Percentiles rank a stretch among this genome's conserved stretches.
Conservation (phyloP, 2,888 invertebrate genomes). For the Hypselothyrea guttata region DNA sequence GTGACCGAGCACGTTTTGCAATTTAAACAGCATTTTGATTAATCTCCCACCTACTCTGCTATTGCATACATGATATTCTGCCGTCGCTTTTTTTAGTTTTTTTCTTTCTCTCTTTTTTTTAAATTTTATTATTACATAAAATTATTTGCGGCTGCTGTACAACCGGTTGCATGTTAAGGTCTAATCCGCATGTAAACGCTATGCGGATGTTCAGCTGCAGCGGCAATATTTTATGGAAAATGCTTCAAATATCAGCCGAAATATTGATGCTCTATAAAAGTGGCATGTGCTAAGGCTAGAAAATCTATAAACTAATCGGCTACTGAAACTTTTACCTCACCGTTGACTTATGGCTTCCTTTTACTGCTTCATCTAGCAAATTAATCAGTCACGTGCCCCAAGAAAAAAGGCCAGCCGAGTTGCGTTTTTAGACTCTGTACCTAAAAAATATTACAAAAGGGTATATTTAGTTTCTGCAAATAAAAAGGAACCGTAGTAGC, state of each 20-base stretch:
- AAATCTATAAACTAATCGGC: too few relatives aligned
- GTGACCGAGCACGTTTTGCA: constrained; percentile 69
- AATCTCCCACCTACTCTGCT: constrained; percentile 61
- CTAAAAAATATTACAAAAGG: too few relatives aligned
- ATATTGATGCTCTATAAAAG: constrained; percentile 3
- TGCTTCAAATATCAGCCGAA: constrained; percentile 10
- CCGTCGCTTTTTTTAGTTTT: neutral
- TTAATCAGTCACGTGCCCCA: constrained; percentile 34
- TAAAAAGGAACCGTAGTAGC: too few relatives aligned
- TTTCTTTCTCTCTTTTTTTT: neutral
- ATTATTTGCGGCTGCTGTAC: constrained; percentile 19
- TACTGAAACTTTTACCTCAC: neutral
- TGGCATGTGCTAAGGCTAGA: too few relatives aligned
- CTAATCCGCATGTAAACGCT: constrained; percentile 12
- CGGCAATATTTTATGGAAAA: constrained; percentile 4
- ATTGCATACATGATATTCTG: constrained; percentile 5
- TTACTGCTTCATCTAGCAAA: constrained; percentile 24
- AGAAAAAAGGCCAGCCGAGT: neutral
- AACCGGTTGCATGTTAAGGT: constrained; percentile 46
- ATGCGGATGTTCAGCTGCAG: constrained; percentile 13
- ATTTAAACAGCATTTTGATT: constrained; percentile 66
- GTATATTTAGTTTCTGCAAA: too few relatives aligned
- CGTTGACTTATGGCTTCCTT: constrained; percentile 4
- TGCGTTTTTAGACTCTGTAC: neutral
- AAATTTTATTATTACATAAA: constrained; percentile 19